Evolutionary conservation across 2,113 vertebrate genomes (phyloP).

Genomic region (Theristicus caerulescens): DNA sequence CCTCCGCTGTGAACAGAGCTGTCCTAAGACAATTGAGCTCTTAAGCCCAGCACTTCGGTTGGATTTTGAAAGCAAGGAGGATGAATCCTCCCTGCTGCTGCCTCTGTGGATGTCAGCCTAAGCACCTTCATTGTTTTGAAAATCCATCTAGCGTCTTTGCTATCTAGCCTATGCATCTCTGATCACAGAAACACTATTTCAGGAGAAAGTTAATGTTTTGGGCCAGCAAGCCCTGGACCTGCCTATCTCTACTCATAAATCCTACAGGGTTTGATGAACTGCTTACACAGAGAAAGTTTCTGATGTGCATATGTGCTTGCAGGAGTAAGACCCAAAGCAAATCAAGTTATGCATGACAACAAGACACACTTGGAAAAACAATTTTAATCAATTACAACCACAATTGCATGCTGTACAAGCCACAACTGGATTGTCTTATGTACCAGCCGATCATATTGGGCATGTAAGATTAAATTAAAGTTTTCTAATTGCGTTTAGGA

Average conservation of each 20-base stretch:
- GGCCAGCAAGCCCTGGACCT: not conserved
- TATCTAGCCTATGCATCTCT: not conserved
- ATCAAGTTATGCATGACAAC: slow-evolving; percentile 40
- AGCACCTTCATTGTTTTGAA: not conserved
- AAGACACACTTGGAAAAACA: slow-evolving; percentile 47
- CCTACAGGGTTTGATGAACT: not conserved
- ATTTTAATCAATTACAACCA: slow-evolving; percentile 58
- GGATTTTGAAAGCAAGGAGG: not conserved
- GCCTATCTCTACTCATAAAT: not conserved
- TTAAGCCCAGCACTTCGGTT: not conserved
- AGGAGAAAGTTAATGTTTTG: not conserved
- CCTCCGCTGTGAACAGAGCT: not conserved
- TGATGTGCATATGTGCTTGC: not conserved
- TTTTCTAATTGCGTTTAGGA: slow-evolving; percentile 60
- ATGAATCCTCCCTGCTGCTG: not conserved
- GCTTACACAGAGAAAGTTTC: not conserved
- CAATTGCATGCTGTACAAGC: slow-evolving; percentile 50
- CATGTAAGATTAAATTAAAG: slow-evolving; percentile 70
- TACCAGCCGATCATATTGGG: slow-evolving; percentile 46
- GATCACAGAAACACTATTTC: not conserved
- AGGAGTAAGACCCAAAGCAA: slow-evolving; percentile 27
- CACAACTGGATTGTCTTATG: slow-evolving; percentile 30
- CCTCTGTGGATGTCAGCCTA: not conserved
- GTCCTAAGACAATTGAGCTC: not conserved
- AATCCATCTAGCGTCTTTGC: not conserved